Conservation (phyloP, 2,888 invertebrate species). For the Helleia helle region DNA sequence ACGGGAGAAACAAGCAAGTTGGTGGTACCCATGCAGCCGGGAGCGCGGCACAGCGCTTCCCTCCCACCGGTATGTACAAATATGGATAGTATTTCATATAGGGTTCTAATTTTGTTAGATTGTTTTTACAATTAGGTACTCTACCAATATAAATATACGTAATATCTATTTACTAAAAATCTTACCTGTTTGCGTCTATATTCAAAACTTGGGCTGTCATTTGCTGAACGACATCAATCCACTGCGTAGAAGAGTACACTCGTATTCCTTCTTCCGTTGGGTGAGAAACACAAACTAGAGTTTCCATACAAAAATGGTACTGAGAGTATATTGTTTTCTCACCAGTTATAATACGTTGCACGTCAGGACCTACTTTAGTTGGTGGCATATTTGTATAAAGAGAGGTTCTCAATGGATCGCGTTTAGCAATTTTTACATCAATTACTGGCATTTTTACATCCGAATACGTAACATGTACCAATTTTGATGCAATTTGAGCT, state of each 20-base stretch:
- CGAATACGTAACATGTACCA: conserved; percentile 69
- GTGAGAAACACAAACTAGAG: conserved; percentile 68
- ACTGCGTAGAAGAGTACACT: conserved; percentile 72
- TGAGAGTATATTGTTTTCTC: conserved; percentile 57
- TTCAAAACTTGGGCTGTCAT: conserved; percentile 62
- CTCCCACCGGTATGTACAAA: no score
- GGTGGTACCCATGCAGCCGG: no score
- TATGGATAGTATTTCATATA: no score
- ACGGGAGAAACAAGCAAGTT: no score
- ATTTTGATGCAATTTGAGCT: conserved; percentile 70
- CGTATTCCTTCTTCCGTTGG: conserved; percentile 79
- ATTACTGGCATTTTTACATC: conserved; percentile 40
- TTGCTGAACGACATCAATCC: conserved; percentile 63
- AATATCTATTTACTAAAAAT: no score
- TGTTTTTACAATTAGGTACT: no score
- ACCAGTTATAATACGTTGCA: conserved; percentile 31
- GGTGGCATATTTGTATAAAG: conserved; percentile 13
- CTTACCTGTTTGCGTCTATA: conserved; percentile 69
- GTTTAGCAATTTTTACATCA: conserved; percentile 32
- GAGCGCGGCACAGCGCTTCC: no score
- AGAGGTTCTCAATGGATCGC: conserved; percentile 26
- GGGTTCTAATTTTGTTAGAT: no score
- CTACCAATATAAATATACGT: no score
- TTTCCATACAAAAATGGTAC: conserved; percentile 80
- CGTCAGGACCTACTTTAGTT: conserved; percentile 4